These are phyloP conservation scores for Zaprionus kolodkinae DNA, from an alignment of 1,140 invertebrate species.

Conservation along the genomic window DNA sequence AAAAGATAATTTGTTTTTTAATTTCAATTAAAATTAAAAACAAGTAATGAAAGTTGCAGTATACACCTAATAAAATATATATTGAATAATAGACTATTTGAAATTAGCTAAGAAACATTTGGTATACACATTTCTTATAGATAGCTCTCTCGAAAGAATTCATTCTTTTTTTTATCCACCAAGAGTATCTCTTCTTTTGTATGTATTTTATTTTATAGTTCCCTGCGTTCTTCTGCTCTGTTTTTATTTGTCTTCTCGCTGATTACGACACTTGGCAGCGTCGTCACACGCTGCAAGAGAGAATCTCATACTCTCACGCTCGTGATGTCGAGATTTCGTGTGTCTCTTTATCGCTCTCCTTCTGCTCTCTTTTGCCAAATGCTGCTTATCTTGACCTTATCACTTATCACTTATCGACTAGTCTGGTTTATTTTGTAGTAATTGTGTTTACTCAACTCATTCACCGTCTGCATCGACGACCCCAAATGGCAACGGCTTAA, in stretches of 20 bases:
- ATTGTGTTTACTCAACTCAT: conserved; percentile 24
- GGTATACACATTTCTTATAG: too few relatives aligned
- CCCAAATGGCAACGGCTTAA: conserved; percentile 20
- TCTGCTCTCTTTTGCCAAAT: neutral
- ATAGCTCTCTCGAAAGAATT: too few relatives aligned
- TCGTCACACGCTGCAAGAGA: neutral
- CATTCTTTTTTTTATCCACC: neutral
- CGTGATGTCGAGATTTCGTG: neutral
- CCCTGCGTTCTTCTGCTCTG: conserved; percentile 9
- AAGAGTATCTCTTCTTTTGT: neutral
- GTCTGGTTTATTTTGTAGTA: conserved; percentile 15
- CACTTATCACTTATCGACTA: conserved; percentile 24
- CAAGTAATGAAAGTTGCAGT: too few relatives aligned
- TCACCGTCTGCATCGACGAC: conserved; percentile 12
- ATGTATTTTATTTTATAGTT: neutral
- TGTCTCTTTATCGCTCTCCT: neutral
- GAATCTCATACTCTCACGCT: conserved; percentile 11
- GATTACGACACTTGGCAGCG: conserved; percentile 40
- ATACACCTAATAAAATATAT: too few relatives aligned
- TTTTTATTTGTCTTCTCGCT: conserved; percentile 18
- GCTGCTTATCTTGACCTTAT: conserved; percentile 35
- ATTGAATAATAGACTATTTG: too few relatives aligned
- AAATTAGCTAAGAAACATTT: too few relatives aligned
- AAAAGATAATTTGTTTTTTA: too few relatives aligned
- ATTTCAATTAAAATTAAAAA: too few relatives aligned